Evolutionary conservation across 2,888 invertebrate species (phyloP).

Genomic region (Brachyptera putata): DNA sequence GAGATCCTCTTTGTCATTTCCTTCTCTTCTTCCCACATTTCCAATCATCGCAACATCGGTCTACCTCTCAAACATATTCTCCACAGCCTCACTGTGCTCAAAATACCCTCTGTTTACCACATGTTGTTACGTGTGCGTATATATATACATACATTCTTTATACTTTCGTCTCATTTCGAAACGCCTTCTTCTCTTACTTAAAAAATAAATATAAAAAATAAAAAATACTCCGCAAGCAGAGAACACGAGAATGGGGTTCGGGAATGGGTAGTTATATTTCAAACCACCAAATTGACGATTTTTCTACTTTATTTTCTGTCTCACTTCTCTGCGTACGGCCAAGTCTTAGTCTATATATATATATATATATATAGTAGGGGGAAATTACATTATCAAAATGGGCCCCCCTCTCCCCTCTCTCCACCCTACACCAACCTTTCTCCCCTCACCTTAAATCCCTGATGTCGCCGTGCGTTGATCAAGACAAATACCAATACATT

Average conservation of each 20-base stretch:
- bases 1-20: too few species aligned
- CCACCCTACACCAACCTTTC: too few species aligned
- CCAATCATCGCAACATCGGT: too few species aligned
- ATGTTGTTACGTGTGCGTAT: too few species aligned
- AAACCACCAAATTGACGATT: slow-evolving; percentile 14
- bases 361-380: too few species aligned
- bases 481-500: slow-evolving; percentile 46
- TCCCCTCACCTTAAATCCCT: slow-evolving; percentile 23
- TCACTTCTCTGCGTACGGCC: background rate
- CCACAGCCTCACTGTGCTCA: too few species aligned
- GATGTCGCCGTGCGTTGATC: slow-evolving; percentile 38
- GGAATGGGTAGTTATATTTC: background rate
- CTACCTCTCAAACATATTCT: too few species aligned
- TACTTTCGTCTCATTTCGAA: slow-evolving; percentile 8
- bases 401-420: slow-evolving; percentile 6
- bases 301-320: slow-evolving; percentile 20
- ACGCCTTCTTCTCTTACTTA: slow-evolving; percentile 7
- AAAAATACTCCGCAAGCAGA: background rate
- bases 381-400: slow-evolving; percentile 35
- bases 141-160: too few species aligned
- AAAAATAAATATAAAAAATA: background rate
- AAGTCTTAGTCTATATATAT: too few species aligned
- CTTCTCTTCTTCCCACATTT: too few species aligned
- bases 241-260: too few species aligned
- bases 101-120: too few species aligned